Evolutionary conservation across 2,888 invertebrate species (phyloP).

Genomic region (Tetragonisca angustula): DNA sequence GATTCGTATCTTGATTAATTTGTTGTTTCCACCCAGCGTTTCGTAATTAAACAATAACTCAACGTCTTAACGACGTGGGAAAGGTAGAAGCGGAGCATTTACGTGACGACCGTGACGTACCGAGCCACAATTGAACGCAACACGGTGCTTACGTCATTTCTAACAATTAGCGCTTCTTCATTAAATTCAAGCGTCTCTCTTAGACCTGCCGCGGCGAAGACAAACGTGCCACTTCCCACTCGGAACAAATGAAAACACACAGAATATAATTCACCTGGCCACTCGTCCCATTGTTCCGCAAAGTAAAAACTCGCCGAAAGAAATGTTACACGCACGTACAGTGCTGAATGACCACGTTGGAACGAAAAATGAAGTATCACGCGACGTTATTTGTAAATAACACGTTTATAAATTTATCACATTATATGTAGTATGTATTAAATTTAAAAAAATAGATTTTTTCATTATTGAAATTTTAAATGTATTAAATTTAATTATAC

Average conservation of each 20-base stretch:
- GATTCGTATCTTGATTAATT: conserved; percentile 8
- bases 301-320: not conserved
- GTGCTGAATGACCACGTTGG: not conserved
- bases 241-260: conserved; percentile 1
- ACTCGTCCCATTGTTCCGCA: not conserved
- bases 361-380: not conserved
- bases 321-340: not conserved
- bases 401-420: too few relatives aligned
- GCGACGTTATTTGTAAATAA: too few relatives aligned
- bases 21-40: not conserved
- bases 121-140: not conserved
- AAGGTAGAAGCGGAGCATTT: conserved; percentile 4
- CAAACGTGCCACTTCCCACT: not conserved
- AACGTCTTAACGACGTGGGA: not conserved
- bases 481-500: too few relatives aligned
- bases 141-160: conserved; percentile 4
- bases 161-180: conserved; percentile 28
- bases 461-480: too few relatives aligned
- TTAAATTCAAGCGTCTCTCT: conserved; percentile 13
- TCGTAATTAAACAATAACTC: conserved; percentile 9
- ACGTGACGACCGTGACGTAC: not conserved
- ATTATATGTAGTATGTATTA: too few relatives aligned
- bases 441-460: too few relatives aligned
- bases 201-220: not conserved
- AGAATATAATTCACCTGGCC: not conserved